Conservation (phyloP, 2,888 invertebrate genomes). For the Dysmachus trigonus region DNA sequence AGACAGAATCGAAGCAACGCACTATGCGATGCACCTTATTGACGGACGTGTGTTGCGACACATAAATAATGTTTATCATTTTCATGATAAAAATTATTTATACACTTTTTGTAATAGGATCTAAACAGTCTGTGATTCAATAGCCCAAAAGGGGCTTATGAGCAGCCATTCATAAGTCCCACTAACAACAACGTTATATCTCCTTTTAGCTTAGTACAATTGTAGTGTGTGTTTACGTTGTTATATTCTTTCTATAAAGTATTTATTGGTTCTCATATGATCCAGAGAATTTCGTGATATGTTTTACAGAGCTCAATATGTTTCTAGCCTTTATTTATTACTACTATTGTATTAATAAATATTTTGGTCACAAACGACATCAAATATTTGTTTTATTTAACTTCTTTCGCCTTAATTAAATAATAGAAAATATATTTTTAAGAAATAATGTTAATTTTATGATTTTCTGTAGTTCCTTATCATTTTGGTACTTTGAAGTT, state of each 20-base stretch:
- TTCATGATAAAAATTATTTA: slow-evolving; percentile 82
- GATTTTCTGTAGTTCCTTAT: too few species aligned
- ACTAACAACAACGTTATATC: background rate
- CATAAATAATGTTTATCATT: slow-evolving; percentile 84
- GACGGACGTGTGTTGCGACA: slow-evolving; percentile 87
- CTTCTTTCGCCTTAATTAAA: background rate
- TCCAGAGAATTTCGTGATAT: slow-evolving; percentile 5
- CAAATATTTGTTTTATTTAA: background rate
- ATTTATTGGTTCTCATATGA: background rate
- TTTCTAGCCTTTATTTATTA: slow-evolving; percentile 32
- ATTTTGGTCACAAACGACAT: slow-evolving; percentile 32
- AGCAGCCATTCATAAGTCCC: slow-evolving; percentile 17
- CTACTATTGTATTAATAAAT: slow-evolving; percentile 37
- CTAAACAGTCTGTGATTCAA: slow-evolving; percentile 52
- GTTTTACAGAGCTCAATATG: slow-evolving; percentile 19
- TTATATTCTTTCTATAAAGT: slow-evolving; percentile 5
- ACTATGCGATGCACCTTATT: slow-evolving; percentile 83
- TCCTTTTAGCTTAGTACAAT: background rate
- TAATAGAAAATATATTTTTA: too few species aligned
- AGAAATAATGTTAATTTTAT: too few species aligned
- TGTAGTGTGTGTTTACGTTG: background rate
- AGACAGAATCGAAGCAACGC: slow-evolving; percentile 80
- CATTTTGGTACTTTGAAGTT: too few species aligned
- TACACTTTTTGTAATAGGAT: slow-evolving; percentile 74
- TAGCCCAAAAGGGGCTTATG: background rate